These are phyloP conservation scores for Leucoraja erinaceus DNA, from an alignment of 2,113 vertebrate species.

Conservation along the genomic window DNA sequence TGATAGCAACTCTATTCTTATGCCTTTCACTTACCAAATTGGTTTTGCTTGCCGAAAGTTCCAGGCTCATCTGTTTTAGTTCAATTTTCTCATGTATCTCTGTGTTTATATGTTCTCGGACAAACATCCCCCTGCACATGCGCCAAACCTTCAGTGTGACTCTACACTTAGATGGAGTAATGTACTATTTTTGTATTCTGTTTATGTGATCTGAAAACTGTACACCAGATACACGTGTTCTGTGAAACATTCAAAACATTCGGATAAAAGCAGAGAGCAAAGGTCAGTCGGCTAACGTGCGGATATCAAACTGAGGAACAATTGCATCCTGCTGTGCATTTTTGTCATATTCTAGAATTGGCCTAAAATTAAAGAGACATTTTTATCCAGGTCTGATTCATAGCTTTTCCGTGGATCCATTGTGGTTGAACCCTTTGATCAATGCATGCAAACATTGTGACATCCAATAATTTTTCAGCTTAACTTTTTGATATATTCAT, in stretches of 20 bases:
- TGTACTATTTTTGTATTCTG: conserved; percentile 31
- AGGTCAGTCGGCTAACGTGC: neutral
- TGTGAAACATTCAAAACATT: conserved; percentile 17
- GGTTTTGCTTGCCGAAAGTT: neutral
- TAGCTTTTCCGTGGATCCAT: neutral
- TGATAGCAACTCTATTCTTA: neutral
- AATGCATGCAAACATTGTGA: neutral
- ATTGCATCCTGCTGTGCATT: neutral
- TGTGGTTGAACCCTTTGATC: neutral
- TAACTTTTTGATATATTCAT: too few relatives aligned
- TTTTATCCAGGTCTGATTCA: neutral
- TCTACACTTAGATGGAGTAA: conserved; percentile 17
- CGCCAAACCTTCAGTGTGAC: conserved; percentile 25
- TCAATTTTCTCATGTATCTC: neutral
- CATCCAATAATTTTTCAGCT: too few relatives aligned
- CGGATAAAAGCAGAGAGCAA: conserved; percentile 13
- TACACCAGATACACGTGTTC: conserved; percentile 21
- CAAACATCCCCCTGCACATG: neutral
- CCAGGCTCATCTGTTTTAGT: neutral
- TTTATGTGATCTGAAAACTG: conserved; percentile 1
- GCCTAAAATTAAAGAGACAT: neutral
- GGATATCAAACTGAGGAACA: neutral
- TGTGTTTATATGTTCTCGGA: conserved; percentile 14
- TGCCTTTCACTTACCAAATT: conserved; percentile 21
- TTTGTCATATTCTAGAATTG: neutral